Evolutionary conservation across 2,888 invertebrate species (phyloP).

Genomic region (Protophormia terraenovae): DNA sequence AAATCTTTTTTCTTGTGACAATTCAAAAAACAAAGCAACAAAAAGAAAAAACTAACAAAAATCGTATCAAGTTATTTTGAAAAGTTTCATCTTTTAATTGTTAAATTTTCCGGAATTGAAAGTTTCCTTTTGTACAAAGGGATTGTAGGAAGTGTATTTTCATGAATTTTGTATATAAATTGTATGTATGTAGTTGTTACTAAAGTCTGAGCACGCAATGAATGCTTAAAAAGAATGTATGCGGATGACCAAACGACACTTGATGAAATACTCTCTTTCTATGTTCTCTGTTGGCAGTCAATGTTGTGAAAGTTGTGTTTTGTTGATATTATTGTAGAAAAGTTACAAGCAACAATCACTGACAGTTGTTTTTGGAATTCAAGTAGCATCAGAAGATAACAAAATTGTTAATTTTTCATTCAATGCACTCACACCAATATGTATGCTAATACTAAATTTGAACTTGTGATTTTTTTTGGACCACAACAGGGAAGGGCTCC

Average conservation of each 20-base stretch:
- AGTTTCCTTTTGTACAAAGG: slow-evolving; percentile 16
- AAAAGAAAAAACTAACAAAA: not conserved
- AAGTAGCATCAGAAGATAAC: slow-evolving; percentile 30
- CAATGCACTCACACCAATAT: slow-evolving; percentile 15
- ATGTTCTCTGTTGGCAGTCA: not conserved
- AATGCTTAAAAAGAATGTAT: slow-evolving; percentile 53
- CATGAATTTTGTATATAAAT: not conserved
- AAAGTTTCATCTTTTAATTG: slow-evolving; percentile 60
- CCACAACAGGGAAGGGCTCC: not conserved
- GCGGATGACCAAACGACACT: slow-evolving; percentile 62
- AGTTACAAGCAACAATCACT: slow-evolving; percentile 16
- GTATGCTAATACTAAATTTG: not conserved
- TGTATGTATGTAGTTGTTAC: slow-evolving; percentile 2
- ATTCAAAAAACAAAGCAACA: slow-evolving; percentile 25
- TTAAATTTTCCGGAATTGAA: slow-evolving; percentile 59
- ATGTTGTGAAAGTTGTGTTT: slow-evolving; percentile 5
- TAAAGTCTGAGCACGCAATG: slow-evolving; percentile 52
- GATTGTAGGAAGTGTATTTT: slow-evolving; percentile 11
- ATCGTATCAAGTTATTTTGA: slow-evolving; percentile 36
- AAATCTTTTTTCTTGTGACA: slow-evolving; percentile 57
- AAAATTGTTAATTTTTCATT: slow-evolving; percentile 24
- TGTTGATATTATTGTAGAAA: slow-evolving; percentile 8
- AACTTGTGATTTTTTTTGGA: not conserved
- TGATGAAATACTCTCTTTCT: slow-evolving; percentile 32
- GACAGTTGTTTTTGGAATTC: slow-evolving; percentile 38